A percentile compares a stretch with the other conserved stretches of the same genome.
These are phyloP conservation scores for Alosa alosa DNA, from an alignment of 2,113 vertebrate genomes.

Conservation along the genomic window DNA sequence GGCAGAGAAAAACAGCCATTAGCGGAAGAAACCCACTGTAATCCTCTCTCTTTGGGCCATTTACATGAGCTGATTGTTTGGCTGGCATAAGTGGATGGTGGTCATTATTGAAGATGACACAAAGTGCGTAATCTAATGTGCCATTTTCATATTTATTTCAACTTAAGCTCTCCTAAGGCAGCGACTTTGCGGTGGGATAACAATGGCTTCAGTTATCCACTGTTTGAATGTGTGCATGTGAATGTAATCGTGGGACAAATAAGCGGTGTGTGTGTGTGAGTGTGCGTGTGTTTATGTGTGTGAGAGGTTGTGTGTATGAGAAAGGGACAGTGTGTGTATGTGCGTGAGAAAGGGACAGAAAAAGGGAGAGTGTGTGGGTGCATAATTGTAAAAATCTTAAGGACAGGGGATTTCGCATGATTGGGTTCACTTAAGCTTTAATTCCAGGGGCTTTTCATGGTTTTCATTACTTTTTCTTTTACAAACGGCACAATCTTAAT, in stretches of 20 bases:
- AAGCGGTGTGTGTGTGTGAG: not conserved
- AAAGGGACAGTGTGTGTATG: not conserved
- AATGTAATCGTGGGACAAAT: not conserved
- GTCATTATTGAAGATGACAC: not conserved
- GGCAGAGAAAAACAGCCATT: not conserved
- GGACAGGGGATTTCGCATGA: slow-evolving; percentile 1
- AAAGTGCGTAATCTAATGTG: not conserved
- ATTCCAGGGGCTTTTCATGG: not conserved
- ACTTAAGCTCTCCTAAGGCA: not conserved
- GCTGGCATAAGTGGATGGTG: not conserved
- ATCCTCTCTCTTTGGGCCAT: not conserved
- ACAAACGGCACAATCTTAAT: slow-evolving; percentile 7
- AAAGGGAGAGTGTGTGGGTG: not conserved
- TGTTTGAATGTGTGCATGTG: not conserved
- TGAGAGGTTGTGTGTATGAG: not conserved
- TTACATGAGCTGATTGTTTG: not conserved
- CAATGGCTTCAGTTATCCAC: not conserved
- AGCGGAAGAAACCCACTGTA: not conserved
- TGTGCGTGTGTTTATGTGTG: slow-evolving; percentile 1
- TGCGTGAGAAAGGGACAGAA: not conserved
- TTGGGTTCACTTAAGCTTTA: slow-evolving; percentile 19
- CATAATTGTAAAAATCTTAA: slow-evolving; percentile 4
- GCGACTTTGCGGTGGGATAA: not conserved
- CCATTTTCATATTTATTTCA: not conserved
- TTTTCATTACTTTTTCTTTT: not conserved